Conservation (phyloP, 2,888 invertebrate species). For the Diaphora mendica region DNA sequence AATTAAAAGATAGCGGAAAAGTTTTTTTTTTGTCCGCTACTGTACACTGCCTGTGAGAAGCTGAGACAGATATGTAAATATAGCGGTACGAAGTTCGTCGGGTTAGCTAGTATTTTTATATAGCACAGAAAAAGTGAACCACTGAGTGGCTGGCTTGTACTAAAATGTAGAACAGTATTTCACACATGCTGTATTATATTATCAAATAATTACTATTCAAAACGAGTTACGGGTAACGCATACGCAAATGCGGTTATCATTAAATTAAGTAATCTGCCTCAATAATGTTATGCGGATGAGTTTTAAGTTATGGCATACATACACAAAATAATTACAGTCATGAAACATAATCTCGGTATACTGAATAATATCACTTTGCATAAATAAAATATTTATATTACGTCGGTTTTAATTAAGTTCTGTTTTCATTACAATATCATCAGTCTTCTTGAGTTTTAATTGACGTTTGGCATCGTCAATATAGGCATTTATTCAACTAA, state of each 20-base stretch:
- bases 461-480: not conserved
- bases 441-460: not conserved
- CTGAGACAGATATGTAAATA: too few species aligned
- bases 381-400: slow-evolving; percentile 21
- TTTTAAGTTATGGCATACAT: slow-evolving; percentile 21
- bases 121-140: not conserved
- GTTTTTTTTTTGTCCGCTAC: too few species aligned
- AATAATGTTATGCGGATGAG: slow-evolving; percentile 29
- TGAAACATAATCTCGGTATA: slow-evolving; percentile 16
- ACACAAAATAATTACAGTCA: slow-evolving; percentile 19
- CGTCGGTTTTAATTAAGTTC: slow-evolving; percentile 14
- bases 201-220: slow-evolving; percentile 16
- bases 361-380: slow-evolving; percentile 26
- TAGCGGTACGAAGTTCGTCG: too few species aligned
- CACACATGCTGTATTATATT: slow-evolving; percentile 11
- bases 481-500: not conserved
- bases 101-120: not conserved
- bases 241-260: slow-evolving; percentile 35
- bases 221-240: slow-evolving; percentile 26
- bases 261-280: slow-evolving; percentile 32
- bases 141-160: too few species aligned
- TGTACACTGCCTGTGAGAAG: too few species aligned
- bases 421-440: slow-evolving; percentile 6
- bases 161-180: not conserved
- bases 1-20: too few species aligned